These are phyloP conservation scores for Acholoe squamosa DNA, from an alignment of 2,888 invertebrate genomes.

Conservation along the genomic window DNA sequence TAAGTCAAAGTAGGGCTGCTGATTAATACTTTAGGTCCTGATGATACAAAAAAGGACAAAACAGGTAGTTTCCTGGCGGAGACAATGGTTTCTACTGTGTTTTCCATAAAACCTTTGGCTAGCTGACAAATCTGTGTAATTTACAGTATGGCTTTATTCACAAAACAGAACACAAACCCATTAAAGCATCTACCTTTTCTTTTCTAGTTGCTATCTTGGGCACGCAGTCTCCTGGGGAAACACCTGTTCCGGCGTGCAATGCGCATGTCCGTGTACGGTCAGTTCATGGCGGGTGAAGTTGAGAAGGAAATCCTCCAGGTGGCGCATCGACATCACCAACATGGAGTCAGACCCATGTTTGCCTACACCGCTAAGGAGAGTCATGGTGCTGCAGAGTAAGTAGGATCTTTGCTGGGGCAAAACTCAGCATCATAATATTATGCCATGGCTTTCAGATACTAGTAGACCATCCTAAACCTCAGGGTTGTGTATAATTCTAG, in stretches of 20 bases:
- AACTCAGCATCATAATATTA: no score
- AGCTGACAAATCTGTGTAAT: no score
- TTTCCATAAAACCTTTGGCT: no score
- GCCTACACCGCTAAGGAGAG: conserved; percentile 70
- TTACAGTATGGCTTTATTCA: no score
- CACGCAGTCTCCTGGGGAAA: conserved; percentile 75
- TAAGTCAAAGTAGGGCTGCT: background rate
- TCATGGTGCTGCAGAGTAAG: conserved; percentile 65
- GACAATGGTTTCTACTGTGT: no score
- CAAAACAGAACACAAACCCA: no score
- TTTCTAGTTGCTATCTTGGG: conserved; percentile 75
- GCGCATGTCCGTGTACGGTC: conserved; percentile 83
- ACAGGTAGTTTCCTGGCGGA: no score
- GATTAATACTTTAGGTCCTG: background rate
- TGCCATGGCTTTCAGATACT: no score
- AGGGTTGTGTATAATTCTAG: no score
- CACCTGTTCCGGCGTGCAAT: conserved; percentile 77
- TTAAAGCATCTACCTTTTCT: background rate
- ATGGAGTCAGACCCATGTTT: conserved; percentile 69
- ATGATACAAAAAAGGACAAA: background rate
- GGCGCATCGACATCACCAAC: conserved; percentile 46
- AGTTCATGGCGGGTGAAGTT: conserved; percentile 84
- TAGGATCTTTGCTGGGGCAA: background rate
- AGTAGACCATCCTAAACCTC: no score
- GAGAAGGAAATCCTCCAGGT: conserved; percentile 73